Conservation (phyloP, 2,888 invertebrate species). For the Baronia brevicornis region DNA sequence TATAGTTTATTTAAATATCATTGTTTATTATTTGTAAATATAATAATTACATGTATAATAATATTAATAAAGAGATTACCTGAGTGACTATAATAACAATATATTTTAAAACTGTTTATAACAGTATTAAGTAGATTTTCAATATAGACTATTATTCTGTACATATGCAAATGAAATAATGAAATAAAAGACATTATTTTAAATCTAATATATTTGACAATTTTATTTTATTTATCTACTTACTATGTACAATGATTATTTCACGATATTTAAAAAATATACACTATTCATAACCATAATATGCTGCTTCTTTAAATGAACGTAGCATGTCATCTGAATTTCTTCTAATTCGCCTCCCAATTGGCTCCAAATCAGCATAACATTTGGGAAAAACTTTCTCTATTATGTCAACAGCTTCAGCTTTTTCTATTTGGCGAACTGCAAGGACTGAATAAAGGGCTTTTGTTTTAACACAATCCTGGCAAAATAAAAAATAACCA, state of each 20-base stretch:
- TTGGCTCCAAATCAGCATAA: constrained; percentile 93
- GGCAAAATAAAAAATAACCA: constrained; percentile 25
- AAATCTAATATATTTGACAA: constrained; percentile 42
- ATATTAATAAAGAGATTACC: too few relatives aligned
- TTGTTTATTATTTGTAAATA: too few relatives aligned
- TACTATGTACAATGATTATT: constrained; percentile 16
- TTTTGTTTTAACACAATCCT: constrained; percentile 93
- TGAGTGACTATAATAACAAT: constrained; percentile 3
- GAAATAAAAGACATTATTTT: constrained; percentile 75
- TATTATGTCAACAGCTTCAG: constrained; percentile 84
- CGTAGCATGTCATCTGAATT: constrained; percentile 85
- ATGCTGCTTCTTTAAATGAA: constrained; percentile 84
- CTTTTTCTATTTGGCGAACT: constrained; percentile 82
- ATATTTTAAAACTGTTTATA: constrained; percentile 26
- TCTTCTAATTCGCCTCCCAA: constrained; percentile 85
- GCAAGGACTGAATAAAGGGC: constrained; percentile 89
- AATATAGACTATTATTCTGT: constrained; percentile 48
- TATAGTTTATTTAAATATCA: too few relatives aligned
- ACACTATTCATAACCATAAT: constrained; percentile 83
- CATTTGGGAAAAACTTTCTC: constrained; percentile 93
- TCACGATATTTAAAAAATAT: constrained; percentile 1
- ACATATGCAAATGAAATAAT: constrained; percentile 45
- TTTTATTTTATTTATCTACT: constrained; percentile 38
- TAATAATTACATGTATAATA: too few relatives aligned
- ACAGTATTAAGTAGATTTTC: constrained; percentile 45